phyloP scores from a whole-genome alignment of 2,113 vertebrate species.

The Ctenodactylus gundi region DNA sequence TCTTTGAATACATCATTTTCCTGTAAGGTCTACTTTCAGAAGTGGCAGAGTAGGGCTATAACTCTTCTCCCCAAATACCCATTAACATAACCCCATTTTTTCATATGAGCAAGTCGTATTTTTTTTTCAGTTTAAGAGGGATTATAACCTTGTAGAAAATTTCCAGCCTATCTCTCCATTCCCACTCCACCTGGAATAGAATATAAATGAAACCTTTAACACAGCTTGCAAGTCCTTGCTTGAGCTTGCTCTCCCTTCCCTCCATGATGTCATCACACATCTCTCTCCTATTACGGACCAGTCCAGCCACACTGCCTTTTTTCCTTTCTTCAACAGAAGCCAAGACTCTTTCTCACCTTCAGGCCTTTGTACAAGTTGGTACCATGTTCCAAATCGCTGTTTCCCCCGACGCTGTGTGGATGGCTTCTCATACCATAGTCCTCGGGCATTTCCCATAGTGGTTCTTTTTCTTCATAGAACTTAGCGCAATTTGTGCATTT shows the following conservation, averaged over 20 bases:
- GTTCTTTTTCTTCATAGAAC: background rate
- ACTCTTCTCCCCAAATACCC: background rate
- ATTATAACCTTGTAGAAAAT: conserved; percentile 7
- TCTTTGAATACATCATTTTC: background rate
- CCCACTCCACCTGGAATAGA: background rate
- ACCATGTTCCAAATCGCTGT: background rate
- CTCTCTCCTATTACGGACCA: background rate
- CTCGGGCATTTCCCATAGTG: background rate
- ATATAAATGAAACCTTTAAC: background rate
- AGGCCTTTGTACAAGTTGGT: background rate
- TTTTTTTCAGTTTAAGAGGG: background rate
- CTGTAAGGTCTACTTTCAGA: background rate
- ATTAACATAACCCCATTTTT: background rate
- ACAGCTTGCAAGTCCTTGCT: background rate
- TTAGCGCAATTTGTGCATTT: background rate
- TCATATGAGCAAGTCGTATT: background rate
- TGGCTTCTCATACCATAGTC: background rate
- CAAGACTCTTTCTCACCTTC: background rate
- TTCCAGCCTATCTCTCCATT: background rate
- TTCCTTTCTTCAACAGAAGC: background rate
- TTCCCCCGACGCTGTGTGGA: background rate
- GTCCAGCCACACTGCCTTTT: background rate
- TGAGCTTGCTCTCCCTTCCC: background rate
- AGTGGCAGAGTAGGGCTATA: background rate
- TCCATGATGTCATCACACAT: conserved; percentile 26